Percentiles rank a stretch among this genome's conserved stretches.
Evolutionary conservation across 2,888 invertebrate genomes (phyloP).

Genomic region (Pyralis farinalis): DNA sequence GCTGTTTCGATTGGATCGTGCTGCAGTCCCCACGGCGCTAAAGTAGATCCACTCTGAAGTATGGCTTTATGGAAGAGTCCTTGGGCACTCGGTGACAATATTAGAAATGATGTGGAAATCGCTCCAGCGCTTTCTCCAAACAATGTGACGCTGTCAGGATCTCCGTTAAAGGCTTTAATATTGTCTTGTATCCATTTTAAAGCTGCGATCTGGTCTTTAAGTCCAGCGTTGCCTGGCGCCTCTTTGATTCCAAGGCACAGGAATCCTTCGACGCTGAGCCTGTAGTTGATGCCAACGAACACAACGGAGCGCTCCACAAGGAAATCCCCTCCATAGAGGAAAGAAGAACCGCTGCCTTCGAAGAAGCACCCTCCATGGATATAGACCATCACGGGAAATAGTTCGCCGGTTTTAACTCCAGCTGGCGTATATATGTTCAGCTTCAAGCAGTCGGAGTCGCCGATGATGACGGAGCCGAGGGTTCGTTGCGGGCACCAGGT

Average conservation of each 20-base stretch:
- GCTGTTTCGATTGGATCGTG: conserved; percentile 23
- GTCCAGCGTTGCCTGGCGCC: conserved; percentile 84
- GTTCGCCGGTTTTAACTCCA: conserved; percentile 25
- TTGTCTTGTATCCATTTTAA: conserved; percentile 62
- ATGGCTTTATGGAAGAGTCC: conserved; percentile 67
- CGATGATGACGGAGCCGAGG: conserved; percentile 40
- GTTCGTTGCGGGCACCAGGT: conserved; percentile 60
- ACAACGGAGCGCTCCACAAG: conserved; percentile 61
- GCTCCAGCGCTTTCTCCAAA: conserved; percentile 74
- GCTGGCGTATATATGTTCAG: conserved; percentile 60
- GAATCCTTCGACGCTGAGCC: conserved; percentile 79
- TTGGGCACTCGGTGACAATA: conserved; percentile 53
- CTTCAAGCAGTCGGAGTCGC: conserved; percentile 60
- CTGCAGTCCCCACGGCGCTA: conserved; percentile 33
- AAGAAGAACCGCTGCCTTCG: conserved; percentile 80
- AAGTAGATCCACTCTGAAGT: conserved; percentile 45
- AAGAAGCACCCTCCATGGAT: conserved; percentile 84
- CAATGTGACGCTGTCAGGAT: conserved; percentile 60
- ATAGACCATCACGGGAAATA: conserved; percentile 82
- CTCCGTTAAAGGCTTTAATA: conserved; percentile 60
- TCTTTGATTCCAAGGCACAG: conserved; percentile 82
- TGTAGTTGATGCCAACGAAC: conserved; percentile 32
- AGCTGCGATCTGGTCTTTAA: conserved; percentile 76
- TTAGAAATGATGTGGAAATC: conserved; percentile 58
- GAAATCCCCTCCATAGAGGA: conserved; percentile 82